Conservation (phyloP, 2,113 vertebrate genomes). For the Oreochromis spilurus region DNA sequence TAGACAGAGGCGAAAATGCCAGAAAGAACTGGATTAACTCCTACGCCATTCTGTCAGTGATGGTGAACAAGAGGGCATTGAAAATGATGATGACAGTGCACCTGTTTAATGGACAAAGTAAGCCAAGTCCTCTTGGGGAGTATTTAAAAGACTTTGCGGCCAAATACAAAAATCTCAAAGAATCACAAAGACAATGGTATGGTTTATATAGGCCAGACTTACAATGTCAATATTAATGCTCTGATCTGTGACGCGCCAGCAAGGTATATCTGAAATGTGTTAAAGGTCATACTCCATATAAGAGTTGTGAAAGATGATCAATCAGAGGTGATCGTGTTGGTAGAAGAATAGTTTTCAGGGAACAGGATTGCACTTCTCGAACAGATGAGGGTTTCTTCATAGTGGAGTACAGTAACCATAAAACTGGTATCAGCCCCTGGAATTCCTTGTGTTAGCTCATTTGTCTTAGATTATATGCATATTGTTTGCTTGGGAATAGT, state of each 20-base stretch:
- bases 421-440: background rate
- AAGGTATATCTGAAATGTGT: background rate
- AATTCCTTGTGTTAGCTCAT: background rate
- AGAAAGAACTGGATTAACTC: background rate
- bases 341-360: background rate
- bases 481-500: too few species aligned
- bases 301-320: background rate
- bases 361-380: background rate
- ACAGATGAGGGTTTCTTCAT: background rate
- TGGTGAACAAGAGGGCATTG: background rate
- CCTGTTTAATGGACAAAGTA: background rate
- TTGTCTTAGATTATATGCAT: background rate
- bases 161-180: background rate
- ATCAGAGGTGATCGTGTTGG: background rate
- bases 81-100: background rate
- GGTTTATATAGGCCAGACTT: background rate
- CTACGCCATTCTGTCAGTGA: background rate
- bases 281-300: background rate
- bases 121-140: background rate
- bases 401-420: background rate
- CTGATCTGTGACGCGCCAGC: background rate
- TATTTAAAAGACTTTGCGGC: background rate
- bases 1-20: background rate
- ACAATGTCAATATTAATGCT: background rate
- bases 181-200: background rate